A percentile compares a stretch with the other conserved stretches of the same genome.
Evolutionary conservation across 2,797 vertebrate species (phyloP).

Genomic region (Dromococcyx pavoninus): DNA sequence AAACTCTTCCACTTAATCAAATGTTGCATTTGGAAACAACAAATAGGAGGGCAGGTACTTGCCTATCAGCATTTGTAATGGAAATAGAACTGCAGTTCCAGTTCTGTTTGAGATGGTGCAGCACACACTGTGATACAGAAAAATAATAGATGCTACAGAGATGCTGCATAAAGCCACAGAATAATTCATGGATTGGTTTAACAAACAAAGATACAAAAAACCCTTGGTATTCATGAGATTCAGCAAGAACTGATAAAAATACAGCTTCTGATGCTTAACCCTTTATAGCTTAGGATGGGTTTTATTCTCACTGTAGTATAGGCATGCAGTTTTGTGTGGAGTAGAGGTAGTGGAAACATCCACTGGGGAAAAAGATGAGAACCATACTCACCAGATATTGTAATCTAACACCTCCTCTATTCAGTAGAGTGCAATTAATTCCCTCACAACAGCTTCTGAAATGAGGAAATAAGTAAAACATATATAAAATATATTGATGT

Average conservation of each 20-base stretch:
- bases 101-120: neutral
- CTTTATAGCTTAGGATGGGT: neutral
- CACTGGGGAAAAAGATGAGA: neutral
- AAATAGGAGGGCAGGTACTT: neutral
- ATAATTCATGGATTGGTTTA: neutral
- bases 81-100: neutral
- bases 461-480: neutral
- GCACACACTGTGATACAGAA: neutral
- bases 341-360: neutral
- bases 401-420: neutral
- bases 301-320: neutral
- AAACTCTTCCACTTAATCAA: neutral
- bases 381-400: neutral
- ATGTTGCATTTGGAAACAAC: constrained; percentile 23
- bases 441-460: neutral
- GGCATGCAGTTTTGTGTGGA: neutral
- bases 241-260: neutral
- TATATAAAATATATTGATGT: neutral
- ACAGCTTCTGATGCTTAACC: constrained; percentile 9
- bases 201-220: constrained; percentile 16
- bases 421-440: neutral
- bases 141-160: neutral
- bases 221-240: constrained; percentile 41
- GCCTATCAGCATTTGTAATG: neutral
- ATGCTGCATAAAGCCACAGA: neutral